Evolutionary conservation across 2,888 invertebrate species (phyloP).

Genomic region (Eupithecia pulchellata): DNA sequence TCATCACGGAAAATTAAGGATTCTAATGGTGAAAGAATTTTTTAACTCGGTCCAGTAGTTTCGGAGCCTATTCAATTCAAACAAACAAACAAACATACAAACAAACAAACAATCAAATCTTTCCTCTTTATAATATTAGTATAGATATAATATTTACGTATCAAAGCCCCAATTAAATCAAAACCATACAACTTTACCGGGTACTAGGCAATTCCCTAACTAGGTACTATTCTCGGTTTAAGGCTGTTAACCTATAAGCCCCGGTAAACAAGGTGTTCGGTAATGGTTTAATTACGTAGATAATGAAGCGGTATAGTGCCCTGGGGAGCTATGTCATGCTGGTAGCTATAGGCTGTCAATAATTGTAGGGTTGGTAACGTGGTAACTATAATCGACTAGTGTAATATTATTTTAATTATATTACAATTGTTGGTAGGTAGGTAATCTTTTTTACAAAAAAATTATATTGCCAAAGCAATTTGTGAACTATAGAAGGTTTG

Average conservation of each 20-base stretch:
- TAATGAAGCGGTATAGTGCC: slow-evolving; percentile 27
- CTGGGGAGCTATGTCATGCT: slow-evolving; percentile 20
- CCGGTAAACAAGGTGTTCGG: slow-evolving; percentile 22
- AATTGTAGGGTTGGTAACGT: background rate
- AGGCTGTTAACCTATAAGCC: slow-evolving; percentile 7
- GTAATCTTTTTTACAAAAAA: no score
- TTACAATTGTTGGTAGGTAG: no score
- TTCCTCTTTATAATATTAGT: no score
- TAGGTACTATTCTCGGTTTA: background rate
- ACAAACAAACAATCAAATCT: no score
- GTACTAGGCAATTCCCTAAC: background rate
- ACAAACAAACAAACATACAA: no score
- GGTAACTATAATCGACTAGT: background rate
- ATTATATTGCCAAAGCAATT: background rate
- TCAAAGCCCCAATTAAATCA: background rate
- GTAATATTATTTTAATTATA: no score
- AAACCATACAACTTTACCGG: background rate
- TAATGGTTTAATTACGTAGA: slow-evolving; percentile 30
- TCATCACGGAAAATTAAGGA: no score
- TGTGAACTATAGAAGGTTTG: background rate
- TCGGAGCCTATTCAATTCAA: no score
- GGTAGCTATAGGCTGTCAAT: background rate
- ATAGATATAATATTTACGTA: background rate
- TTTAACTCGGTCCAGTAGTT: no score
- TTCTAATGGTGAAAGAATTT: no score